These are phyloP conservation scores for Apamea monoglypha DNA, from an alignment of 2,888 invertebrate species.

Conservation along the genomic window DNA sequence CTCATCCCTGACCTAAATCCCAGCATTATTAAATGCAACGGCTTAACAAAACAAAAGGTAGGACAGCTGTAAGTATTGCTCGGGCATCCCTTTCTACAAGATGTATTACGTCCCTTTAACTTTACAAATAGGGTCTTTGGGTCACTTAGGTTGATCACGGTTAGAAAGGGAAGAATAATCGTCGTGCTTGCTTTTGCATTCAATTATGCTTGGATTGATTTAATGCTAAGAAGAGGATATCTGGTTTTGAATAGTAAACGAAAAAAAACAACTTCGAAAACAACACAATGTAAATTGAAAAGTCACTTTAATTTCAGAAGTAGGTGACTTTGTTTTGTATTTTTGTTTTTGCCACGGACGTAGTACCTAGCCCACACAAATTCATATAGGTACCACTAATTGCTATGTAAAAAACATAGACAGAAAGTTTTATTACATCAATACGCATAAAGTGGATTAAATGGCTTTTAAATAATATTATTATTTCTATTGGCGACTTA, in stretches of 20 bases:
- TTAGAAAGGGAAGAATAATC: not conserved
- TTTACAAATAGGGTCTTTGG: conserved; percentile 24
- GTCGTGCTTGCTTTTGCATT: not conserved
- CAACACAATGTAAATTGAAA: not conserved
- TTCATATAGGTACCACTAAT: too few relatives aligned
- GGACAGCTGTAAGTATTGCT: conserved; percentile 1
- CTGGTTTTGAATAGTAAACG: not conserved
- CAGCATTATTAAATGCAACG: conserved; percentile 1
- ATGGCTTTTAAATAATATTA: too few relatives aligned
- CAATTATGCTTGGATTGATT: too few relatives aligned
- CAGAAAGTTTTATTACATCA: too few relatives aligned
- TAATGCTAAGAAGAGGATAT: not conserved
- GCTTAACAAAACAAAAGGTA: conserved; percentile 30
- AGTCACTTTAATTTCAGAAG: too few relatives aligned
- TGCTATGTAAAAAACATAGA: too few relatives aligned
- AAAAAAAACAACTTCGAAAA: not conserved
- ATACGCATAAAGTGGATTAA: too few relatives aligned
- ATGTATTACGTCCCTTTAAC: conserved; percentile 34
- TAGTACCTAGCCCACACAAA: too few relatives aligned
- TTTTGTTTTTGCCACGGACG: too few relatives aligned
- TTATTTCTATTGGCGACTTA: too few relatives aligned
- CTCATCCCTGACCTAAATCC: not conserved
- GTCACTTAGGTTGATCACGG: conserved; percentile 5
- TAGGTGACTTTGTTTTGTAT: too few relatives aligned
- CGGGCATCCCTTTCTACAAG: conserved; percentile 23